Percentiles rank a stretch among this genome's conserved stretches.
phyloP scores from a whole-genome alignment of 2,797 vertebrate species.

The Sitta carolinensis region DNA sequence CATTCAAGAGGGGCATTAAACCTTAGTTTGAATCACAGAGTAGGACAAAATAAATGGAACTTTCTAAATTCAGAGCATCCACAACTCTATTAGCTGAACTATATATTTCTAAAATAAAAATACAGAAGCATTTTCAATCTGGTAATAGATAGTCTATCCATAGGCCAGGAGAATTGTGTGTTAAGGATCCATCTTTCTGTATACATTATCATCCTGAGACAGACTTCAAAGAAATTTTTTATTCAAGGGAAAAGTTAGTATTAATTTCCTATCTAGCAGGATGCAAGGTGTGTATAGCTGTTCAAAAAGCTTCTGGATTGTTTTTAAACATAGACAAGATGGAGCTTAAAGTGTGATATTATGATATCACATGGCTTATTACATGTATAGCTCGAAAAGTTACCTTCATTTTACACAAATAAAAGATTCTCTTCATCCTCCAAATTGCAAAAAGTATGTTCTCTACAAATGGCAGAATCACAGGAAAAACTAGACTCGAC shows the following conservation, averaged over 20 bases:
- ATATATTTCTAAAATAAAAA: not conserved
- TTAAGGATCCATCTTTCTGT: not conserved
- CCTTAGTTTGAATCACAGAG: not conserved
- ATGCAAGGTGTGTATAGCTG: not conserved
- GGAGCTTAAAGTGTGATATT: not conserved
- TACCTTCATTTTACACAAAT: not conserved
- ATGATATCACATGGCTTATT: not conserved
- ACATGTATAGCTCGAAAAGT: not conserved
- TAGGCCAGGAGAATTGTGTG: not conserved
- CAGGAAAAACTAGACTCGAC: not conserved
- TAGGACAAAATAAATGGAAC: not conserved
- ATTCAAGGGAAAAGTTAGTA: not conserved
- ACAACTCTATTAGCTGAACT: not conserved
- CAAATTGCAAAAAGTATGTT: not conserved
- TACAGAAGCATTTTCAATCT: not conserved
- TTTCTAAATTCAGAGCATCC: not conserved
- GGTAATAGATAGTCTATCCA: not conserved
- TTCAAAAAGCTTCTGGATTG: not conserved
- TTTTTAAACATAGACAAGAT: not conserved
- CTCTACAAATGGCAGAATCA: not conserved
- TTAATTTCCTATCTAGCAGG: not conserved
- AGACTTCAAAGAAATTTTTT: not conserved
- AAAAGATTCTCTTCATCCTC: not conserved
- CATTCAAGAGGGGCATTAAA: not conserved
- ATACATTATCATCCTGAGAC: not conserved